These are phyloP conservation scores for Chaetoderma sp. DNA, from an alignment of 2,888 invertebrate genomes.

Conservation along the genomic window DNA sequence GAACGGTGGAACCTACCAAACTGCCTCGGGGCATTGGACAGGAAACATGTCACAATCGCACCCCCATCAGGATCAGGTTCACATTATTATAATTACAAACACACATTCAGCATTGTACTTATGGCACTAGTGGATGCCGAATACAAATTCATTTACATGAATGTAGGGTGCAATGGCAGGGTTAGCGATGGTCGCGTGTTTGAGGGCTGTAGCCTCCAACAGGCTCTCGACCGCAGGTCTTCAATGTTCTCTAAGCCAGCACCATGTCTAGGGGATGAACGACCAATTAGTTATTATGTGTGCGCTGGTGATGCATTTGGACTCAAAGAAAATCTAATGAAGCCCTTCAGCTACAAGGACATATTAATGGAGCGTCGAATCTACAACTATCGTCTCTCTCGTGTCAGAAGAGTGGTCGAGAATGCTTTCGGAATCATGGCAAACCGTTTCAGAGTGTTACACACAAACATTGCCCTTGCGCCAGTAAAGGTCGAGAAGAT, in stretches of 20 bases:
- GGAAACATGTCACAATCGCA: constrained; percentile 12
- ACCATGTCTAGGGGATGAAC: background rate
- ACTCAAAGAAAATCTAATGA: constrained; percentile 10
- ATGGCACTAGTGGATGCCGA: constrained; percentile 21
- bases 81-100: constrained; percentile 16
- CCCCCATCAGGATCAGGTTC: constrained; percentile 13
- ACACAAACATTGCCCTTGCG: constrained; percentile 8
- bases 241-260: background rate
- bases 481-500: constrained; percentile 21
- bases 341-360: constrained; percentile 2
- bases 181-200: background rate
- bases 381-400: constrained; percentile 16
- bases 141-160: constrained; percentile 21
- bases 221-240: background rate
- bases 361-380: constrained; percentile 1
- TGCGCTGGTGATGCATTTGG: constrained; percentile 13
- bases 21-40: constrained; percentile 19
- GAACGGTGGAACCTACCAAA: constrained; percentile 19
- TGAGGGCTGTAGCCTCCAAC: background rate
- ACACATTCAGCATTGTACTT: constrained; percentile 20
- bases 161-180: constrained; percentile 13
- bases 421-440: constrained; percentile 19
- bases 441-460: constrained; percentile 17
- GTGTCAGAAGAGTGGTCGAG: constrained; percentile 15
- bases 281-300: constrained; percentile 3